phyloP scores from a whole-genome alignment of 2,797 vertebrate species.

The Pseudotriccus pelzelni region DNA sequence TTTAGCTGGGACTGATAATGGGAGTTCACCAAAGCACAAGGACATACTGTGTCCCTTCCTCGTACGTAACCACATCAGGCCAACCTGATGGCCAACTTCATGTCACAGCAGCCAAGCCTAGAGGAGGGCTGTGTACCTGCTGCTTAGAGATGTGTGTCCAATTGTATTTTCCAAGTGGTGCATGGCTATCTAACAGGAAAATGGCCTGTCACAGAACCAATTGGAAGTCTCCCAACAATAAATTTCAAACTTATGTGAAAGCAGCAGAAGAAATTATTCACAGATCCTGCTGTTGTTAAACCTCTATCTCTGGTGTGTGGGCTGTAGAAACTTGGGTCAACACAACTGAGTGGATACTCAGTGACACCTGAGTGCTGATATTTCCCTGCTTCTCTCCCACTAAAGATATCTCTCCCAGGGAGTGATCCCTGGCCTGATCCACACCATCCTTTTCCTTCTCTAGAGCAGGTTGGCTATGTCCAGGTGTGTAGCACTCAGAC shows the following conservation, averaged over 20 bases:
- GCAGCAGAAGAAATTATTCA: neutral
- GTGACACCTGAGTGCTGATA: neutral
- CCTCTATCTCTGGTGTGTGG: neutral
- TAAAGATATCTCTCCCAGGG: neutral
- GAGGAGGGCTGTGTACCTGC: neutral
- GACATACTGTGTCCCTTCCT: neutral
- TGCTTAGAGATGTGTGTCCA: neutral
- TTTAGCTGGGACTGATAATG: neutral
- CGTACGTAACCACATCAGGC: fast-evolving
- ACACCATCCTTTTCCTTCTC: neutral
- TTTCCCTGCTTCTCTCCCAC: neutral
- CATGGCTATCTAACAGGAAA: neutral
- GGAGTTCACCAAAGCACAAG: neutral
- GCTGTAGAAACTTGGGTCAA: neutral
- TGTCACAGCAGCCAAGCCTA: neutral
- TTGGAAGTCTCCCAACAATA: neutral
- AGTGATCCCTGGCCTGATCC: neutral
- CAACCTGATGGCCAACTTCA: neutral
- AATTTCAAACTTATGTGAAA: neutral
- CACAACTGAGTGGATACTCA: neutral
- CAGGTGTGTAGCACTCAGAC: neutral
- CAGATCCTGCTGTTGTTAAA: neutral
- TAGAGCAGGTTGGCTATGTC: neutral
- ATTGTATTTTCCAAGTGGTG: neutral
- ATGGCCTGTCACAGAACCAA: neutral